Conservation (phyloP, 2,113 vertebrate species). For the Pithys albifrons region DNA sequence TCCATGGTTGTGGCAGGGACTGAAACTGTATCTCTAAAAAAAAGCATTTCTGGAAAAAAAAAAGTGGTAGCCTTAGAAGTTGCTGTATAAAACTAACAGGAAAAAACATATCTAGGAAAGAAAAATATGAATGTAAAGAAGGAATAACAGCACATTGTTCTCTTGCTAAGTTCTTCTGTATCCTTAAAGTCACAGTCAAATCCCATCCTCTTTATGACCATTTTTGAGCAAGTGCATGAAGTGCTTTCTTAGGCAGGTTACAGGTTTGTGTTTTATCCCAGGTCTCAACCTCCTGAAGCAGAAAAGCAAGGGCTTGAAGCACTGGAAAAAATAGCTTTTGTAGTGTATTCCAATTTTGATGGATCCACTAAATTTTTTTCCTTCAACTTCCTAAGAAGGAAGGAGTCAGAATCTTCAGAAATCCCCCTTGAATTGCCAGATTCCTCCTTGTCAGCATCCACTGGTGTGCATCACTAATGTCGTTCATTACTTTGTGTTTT, state of each 20-base stretch:
- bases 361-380: neutral
- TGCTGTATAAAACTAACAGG: neutral
- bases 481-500: fast-evolving
- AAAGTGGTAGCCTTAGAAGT: neutral
- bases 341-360: fast-evolving
- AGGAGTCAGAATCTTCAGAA: neutral
- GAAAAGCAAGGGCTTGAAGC: neutral
- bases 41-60: neutral
- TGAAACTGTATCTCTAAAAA: neutral
- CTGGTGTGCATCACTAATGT: neutral
- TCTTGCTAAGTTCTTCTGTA: neutral
- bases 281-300: neutral
- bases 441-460: neutral
- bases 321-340: neutral
- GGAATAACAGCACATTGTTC: fast-evolving
- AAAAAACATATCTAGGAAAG: neutral
- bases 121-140: neutral
- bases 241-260: neutral
- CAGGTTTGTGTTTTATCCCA: neutral
- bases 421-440: neutral
- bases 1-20: neutral
- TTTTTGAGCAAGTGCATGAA: neutral
- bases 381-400: neutral
- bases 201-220: neutral
- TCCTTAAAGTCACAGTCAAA: neutral